A percentile compares a stretch with the other conserved stretches of the same genome.
Evolutionary conservation across 2,888 invertebrate genomes (phyloP).

Genomic region (Mechanitis messenoides): DNA sequence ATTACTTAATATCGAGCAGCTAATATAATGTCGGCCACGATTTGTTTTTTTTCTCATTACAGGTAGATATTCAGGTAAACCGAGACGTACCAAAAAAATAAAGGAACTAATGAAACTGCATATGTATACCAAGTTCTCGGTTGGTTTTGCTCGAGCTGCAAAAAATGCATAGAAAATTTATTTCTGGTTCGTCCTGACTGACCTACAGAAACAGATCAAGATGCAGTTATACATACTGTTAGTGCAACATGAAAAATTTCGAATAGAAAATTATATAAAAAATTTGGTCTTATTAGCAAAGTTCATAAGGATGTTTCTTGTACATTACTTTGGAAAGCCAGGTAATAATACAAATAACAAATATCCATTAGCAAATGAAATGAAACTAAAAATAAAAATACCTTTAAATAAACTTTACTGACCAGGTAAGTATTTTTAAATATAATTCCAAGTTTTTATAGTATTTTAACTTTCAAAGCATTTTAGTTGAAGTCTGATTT

Average conservation of each 20-base stretch:
- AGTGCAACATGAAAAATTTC: no score
- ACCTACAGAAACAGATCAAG: background rate
- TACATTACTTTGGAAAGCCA: no score
- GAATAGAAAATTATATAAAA: no score
- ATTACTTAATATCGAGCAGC: background rate
- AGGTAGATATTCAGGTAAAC: conserved; percentile 1
- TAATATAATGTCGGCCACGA: background rate
- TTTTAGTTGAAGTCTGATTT: background rate
- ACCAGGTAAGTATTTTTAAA: no score
- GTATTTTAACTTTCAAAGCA: no score
- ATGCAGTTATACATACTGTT: no score
- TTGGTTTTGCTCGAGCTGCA: background rate
- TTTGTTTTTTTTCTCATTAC: background rate
- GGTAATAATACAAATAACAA: background rate
- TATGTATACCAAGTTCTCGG: conserved; percentile 2
- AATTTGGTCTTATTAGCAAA: no score
- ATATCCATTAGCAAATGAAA: no score
- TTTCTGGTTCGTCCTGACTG: background rate
- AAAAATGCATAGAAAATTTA: background rate
- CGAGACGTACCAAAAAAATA: background rate
- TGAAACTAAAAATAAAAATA: no score
- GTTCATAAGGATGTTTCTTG: no score
- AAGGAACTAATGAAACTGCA: background rate
- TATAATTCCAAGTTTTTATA: no score
- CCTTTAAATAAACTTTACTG: no score